Conservation (phyloP, 2,888 invertebrate species). For the Selenia dentaria region DNA sequence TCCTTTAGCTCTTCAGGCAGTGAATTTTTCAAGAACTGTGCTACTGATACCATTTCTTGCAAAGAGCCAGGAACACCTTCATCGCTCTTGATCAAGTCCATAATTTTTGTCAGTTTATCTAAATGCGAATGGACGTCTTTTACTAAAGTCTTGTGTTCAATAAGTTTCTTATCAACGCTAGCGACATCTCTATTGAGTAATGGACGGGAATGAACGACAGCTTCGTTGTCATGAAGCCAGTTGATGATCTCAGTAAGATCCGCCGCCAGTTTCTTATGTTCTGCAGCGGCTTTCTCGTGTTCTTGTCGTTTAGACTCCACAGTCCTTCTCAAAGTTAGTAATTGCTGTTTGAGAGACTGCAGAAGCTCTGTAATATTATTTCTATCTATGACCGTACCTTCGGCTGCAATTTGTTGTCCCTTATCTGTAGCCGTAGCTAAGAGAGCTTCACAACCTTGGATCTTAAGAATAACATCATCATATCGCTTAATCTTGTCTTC, state of each 20-base stretch:
- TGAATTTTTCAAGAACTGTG: constrained; percentile 90
- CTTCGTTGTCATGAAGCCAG: constrained; percentile 93
- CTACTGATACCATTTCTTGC: constrained; percentile 93
- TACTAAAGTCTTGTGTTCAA: constrained; percentile 89
- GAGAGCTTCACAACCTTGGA: constrained; percentile 95
- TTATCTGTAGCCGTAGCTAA: constrained; percentile 95
- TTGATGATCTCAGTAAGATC: constrained; percentile 93
- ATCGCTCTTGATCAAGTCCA: constrained; percentile 89
- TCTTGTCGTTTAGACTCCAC: constrained; percentile 95
- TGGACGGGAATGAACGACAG: constrained; percentile 92
- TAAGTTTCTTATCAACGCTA: constrained; percentile 92
- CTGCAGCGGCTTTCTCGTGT: constrained; percentile 94
- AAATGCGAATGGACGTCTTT: constrained; percentile 89
- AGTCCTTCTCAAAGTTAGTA: constrained; percentile 90
- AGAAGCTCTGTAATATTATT: constrained; percentile 95
- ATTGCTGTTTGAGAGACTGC: constrained; percentile 93
- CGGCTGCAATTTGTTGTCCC: constrained; percentile 96
- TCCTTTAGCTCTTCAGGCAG: constrained; percentile 93
- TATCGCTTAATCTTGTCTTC: constrained; percentile 95
- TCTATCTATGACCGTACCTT: constrained; percentile 94
- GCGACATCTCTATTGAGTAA: constrained; percentile 90
- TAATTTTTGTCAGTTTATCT: constrained; percentile 88
- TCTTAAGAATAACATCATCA: constrained; percentile 93
- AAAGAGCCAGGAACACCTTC: constrained; percentile 92
- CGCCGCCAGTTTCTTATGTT: constrained; percentile 92